Evolutionary conservation across 2,888 invertebrate species (phyloP).

Genomic region (Dasypogon diadema): DNA sequence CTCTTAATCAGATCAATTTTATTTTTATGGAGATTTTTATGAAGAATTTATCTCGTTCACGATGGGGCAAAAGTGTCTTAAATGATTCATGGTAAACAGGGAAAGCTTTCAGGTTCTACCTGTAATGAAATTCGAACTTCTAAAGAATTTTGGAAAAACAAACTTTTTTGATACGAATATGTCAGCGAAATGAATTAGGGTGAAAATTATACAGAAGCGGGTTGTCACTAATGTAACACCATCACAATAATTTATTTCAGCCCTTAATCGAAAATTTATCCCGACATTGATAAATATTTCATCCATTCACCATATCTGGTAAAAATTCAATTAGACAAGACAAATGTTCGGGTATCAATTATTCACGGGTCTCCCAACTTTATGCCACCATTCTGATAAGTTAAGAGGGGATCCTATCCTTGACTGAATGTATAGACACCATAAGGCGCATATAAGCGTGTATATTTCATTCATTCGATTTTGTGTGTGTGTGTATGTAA

Average conservation of each 20-base stretch:
- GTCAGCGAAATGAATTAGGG: background rate
- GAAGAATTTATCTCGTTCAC: too few species aligned
- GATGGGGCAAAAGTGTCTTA: too few species aligned
- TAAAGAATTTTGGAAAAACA: too few species aligned
- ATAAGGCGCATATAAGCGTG: too few species aligned
- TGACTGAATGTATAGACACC: background rate
- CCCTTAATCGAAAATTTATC: conserved; percentile 44
- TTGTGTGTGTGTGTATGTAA: background rate
- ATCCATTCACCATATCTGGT: conserved; percentile 31
- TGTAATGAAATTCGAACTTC: too few species aligned
- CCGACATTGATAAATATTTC: conserved; percentile 49
- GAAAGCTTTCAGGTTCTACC: too few species aligned
- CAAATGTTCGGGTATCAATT: conserved; percentile 51
- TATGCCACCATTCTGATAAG: background rate
- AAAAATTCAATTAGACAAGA: conserved; percentile 52
- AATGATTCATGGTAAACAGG: too few species aligned
- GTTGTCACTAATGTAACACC: background rate
- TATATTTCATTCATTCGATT: background rate
- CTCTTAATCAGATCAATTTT: too few species aligned
- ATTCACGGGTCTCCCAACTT: conserved; percentile 38
- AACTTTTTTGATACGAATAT: background rate
- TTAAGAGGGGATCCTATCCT: conserved; percentile 26
- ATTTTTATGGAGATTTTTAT: too few species aligned
- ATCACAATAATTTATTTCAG: conserved; percentile 26
- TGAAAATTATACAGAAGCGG: background rate